phyloP scores from a whole-genome alignment of 2,888 invertebrate genomes.

The Cataglyphis albicans region DNA sequence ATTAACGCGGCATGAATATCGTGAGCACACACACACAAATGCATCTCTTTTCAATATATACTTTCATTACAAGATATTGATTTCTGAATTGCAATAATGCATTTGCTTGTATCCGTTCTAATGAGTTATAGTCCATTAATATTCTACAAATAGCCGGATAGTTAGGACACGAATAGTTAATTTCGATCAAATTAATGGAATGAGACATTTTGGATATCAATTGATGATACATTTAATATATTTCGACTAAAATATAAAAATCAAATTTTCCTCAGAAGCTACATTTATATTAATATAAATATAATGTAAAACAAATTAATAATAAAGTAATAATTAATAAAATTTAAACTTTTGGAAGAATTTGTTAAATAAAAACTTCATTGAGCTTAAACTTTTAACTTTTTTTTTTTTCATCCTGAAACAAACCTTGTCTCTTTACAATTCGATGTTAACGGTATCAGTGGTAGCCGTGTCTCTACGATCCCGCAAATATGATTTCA shows the following conservation, averaged over 20 bases:
- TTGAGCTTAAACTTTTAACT: not conserved
- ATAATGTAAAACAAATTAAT: not conserved
- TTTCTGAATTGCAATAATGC: not conserved
- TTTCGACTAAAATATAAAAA: not conserved
- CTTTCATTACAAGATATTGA: constrained; percentile 30
- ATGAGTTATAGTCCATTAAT: constrained; percentile 32
- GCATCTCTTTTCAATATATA: constrained; percentile 4
- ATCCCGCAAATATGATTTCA: constrained; percentile 37
- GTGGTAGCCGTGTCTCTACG: not conserved
- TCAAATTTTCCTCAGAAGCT: not conserved
- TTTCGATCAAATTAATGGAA: not conserved
- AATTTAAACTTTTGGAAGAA: not conserved
- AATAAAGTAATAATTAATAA: not conserved
- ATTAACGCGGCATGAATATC: not conserved
- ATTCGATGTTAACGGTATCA: constrained; percentile 19
- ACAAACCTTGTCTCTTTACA: constrained; percentile 7
- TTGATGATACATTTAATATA: not conserved
- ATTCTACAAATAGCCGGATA: constrained; percentile 26
- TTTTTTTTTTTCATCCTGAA: not conserved
- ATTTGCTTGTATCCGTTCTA: constrained; percentile 15
- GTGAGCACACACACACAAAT: not conserved
- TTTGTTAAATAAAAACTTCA: not conserved
- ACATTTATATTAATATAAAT: not conserved
- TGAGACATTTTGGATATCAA: not conserved
- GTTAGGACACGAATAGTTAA: constrained; percentile 23